phyloP scores from a whole-genome alignment of 2,888 invertebrate genomes.

The Pelosia muscerda region DNA sequence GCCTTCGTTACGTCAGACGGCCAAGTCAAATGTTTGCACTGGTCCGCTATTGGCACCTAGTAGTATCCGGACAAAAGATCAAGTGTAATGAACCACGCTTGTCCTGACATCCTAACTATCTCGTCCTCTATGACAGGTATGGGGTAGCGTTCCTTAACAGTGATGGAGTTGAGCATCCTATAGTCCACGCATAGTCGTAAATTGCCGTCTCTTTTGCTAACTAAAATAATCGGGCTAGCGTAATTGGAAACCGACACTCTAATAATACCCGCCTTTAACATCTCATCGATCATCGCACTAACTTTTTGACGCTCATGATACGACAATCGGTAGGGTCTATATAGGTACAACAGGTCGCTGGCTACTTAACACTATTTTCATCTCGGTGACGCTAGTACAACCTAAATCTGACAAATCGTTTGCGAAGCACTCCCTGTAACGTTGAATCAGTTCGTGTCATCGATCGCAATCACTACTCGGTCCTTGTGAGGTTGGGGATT shows the following conservation, averaged over 20 bases:
- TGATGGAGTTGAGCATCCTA: conserved; percentile 13
- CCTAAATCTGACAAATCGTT: not conserved
- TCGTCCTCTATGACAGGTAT: conserved; percentile 44
- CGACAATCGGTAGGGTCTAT: not conserved
- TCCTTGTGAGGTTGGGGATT: no score
- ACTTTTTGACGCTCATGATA: not conserved
- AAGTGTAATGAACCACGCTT: conserved; percentile 1
- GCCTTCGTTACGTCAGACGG: no score
- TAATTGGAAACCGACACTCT: not conserved
- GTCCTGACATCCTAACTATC: conserved; percentile 8
- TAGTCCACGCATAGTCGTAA: not conserved
- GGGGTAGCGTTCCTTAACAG: conserved; percentile 38
- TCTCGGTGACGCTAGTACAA: not conserved
- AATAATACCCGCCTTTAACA: not conserved
- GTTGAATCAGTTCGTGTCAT: not conserved
- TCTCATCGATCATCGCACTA: not conserved
- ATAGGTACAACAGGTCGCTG: not conserved
- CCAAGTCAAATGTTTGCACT: no score
- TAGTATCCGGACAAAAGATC: conserved; percentile 16
- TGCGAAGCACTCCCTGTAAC: not conserved
- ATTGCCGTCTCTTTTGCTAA: conserved; percentile 5
- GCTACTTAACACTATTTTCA: conserved; percentile 9
- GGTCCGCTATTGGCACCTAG: conserved; percentile 12
- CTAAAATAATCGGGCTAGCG: conserved; percentile 13
- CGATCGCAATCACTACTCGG: no score